Evolutionary conservation across 2,888 invertebrate species (phyloP).

Genomic region (Philonicus albiceps): DNA sequence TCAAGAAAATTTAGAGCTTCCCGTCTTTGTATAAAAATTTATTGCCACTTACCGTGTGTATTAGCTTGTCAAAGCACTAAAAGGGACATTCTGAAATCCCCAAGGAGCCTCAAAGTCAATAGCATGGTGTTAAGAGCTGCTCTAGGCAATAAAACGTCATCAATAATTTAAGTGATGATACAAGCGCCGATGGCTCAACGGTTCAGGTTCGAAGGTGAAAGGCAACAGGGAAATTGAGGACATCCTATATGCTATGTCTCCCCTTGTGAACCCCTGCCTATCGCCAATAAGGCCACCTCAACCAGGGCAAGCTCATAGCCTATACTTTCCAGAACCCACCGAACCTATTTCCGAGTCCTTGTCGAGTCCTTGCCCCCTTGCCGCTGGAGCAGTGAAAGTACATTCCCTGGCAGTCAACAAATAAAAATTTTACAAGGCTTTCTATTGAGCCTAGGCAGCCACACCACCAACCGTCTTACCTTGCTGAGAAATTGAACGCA

Average conservation of each 20-base stretch:
- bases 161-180: constrained; percentile 22
- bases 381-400: constrained; percentile 2
- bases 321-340: background rate
- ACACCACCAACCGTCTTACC: background rate
- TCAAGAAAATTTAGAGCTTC: background rate
- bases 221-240: constrained; percentile 25
- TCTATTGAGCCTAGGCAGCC: background rate
- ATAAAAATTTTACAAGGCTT: constrained; percentile 30
- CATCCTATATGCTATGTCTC: background rate
- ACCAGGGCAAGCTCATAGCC: background rate
- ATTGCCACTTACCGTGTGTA: background rate
- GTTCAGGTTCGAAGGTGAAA: constrained; percentile 18
- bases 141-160: constrained; percentile 16
- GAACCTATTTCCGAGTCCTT: background rate
- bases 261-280: background rate
- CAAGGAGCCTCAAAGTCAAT: constrained; percentile 10
- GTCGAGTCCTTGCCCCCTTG: background rate
- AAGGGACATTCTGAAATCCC: background rate
- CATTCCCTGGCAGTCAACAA: constrained; percentile 19
- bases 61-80: background rate
- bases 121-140: background rate
- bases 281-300: background rate
- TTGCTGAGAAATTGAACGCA: constrained; percentile 32
- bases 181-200: constrained; percentile 1
- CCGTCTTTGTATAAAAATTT: background rate